A percentile compares a stretch with the other conserved stretches of the same genome.
Evolutionary conservation across 2,888 invertebrate genomes (phyloP).

Genomic region (Schrankia costaestrigalis): DNA sequence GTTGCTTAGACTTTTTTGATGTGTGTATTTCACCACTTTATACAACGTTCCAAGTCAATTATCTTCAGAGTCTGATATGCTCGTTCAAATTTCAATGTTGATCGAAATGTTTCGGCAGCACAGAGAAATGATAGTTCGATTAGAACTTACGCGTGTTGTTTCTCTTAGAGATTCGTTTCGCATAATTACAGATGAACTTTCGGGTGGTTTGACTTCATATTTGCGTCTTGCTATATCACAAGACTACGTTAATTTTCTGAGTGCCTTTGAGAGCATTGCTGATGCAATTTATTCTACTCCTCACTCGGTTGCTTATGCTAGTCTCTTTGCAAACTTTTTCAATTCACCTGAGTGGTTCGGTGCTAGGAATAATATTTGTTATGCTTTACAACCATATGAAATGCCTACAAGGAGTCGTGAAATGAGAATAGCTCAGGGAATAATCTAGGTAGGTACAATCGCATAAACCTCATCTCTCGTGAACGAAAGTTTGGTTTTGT

Average conservation of each 20-base stretch:
- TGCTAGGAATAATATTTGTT: background rate
- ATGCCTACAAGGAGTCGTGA: background rate
- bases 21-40: too few species aligned
- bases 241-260: background rate
- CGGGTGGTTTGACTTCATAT: background rate
- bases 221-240: background rate
- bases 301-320: background rate
- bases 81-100: background rate
- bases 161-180: background rate
- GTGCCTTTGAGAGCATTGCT: background rate
- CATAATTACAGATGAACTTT: background rate
- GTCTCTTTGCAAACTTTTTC: background rate
- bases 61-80: background rate
- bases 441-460: too few species aligned
- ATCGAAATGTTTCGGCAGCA: background rate
- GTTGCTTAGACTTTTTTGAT: too few species aligned
- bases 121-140: background rate
- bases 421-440: too few species aligned
- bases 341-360: background rate
- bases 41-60: background rate
- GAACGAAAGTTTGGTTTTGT: too few species aligned
- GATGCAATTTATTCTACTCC: background rate
- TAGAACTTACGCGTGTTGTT: background rate
- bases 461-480: too few species aligned
- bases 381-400: background rate